Conservation (phyloP, 2,888 invertebrate genomes). For the Chrysotoxum bicinctum region DNA sequence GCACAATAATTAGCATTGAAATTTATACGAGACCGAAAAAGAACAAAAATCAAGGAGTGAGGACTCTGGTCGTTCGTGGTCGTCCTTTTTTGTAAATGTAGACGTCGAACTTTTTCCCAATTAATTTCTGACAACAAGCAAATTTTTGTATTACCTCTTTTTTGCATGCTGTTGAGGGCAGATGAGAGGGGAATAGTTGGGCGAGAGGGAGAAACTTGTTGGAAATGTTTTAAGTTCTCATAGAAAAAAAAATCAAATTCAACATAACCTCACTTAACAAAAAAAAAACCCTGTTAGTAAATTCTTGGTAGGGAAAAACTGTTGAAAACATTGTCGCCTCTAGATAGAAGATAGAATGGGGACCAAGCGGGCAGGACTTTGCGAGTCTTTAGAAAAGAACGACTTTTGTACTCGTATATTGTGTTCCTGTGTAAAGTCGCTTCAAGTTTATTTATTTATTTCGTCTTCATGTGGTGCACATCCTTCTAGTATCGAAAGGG, state of each 20-base stretch:
- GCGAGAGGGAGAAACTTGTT: not conserved
- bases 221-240: not conserved
- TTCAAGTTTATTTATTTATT: constrained; percentile 26
- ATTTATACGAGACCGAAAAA: not conserved
- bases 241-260: constrained; percentile 8
- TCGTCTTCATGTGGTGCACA: not conserved
- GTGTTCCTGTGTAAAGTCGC: not conserved
- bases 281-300: constrained; percentile 29
- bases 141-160: constrained; percentile 28
- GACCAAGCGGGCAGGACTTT: not conserved
- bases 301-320: constrained; percentile 31
- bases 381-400: not conserved
- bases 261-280: constrained; percentile 35
- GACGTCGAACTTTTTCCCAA: constrained; percentile 60
- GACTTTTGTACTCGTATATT: constrained; percentile 3
- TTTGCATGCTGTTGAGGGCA: not conserved
- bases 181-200: not conserved
- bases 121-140: constrained; percentile 56
- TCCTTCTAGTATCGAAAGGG: not conserved
- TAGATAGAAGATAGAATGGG: not conserved
- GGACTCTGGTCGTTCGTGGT: not conserved
- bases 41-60: not conserved
- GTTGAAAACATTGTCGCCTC: constrained; percentile 43
- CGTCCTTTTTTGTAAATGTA: not conserved
- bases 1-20: constrained; percentile 1